Base-by-base conservation (phyloP, 2,888 invertebrate genomes). In the Micoletzkya japonica region DNA sequence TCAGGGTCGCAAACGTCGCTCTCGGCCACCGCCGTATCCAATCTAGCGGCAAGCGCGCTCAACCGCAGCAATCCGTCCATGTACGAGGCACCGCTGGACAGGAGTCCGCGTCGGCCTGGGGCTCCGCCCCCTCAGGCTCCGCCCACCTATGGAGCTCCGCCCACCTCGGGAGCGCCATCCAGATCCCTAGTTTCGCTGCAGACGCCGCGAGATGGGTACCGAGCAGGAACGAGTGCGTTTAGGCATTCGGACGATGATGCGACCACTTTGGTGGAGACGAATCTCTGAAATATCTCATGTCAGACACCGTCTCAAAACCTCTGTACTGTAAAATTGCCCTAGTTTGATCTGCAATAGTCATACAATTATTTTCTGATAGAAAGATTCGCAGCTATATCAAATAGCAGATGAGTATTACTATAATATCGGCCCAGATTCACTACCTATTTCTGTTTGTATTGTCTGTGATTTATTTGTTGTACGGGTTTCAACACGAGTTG, bases 11-110 rank as follows among this genome's bases (percentile, higher is more conserved):
- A 66, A 30, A 66, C 64, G 6, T 54, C 52, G 20, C 54, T 66
- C 26, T 37, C 36, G 24, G 64, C 64, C 4, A 37, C 54, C 2
- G 54, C 64, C 4, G 64, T 66, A 20, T 66, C 64, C 4, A 32
- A 28, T 4, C 58, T 68, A 2, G 68, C 68, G n/a, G 58, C 57
- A 7, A 32, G 14, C 44, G 57, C 57, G 1, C 44, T 58, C 14
- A 58, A 57, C 20, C 57, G 68, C 26, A 34, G 34, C 26, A 68
- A 68, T 58, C 68, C 68, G 17, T 50, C 56, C 36, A 26, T 68
- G 37, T 68, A 68, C 58, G 68, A 68, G 49, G 44, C 57, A 44
- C 68, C 68, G 36, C 37, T 66, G 26, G 64, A 66, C 37, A 28
- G 64, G 28, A 37, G 37, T 0, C 64, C 64, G 1, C 24, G 64